Conservation (phyloP, 2,113 vertebrate genomes). For the Lipotes vexillifer region DNA sequence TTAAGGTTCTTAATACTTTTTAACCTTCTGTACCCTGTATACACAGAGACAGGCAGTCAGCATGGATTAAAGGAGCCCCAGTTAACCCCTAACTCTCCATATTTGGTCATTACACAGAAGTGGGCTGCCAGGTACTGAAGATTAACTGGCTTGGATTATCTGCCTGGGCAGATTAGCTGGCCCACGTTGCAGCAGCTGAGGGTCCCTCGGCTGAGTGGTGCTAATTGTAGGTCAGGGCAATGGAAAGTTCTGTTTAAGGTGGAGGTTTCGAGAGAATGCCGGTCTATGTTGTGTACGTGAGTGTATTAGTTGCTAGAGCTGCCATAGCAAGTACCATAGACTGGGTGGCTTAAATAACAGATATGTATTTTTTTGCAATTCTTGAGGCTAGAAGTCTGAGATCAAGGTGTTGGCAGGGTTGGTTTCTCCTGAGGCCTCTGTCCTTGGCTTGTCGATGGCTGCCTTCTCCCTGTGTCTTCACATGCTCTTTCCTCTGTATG, state of each 20-base stretch:
- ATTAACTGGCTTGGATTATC: conserved; percentile 83
- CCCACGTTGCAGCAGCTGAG: not conserved
- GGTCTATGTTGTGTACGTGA: not conserved
- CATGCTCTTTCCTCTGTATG: not conserved
- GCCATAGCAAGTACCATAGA: not conserved
- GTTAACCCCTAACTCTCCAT: conserved; percentile 78
- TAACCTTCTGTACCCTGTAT: conserved; percentile 76
- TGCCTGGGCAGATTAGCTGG: conserved; percentile 54
- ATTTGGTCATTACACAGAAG: conserved; percentile 77
- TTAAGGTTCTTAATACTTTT: conserved; percentile 80
- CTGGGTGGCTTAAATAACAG: not conserved
- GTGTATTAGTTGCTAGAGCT: not conserved
- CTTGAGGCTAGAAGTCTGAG: not conserved
- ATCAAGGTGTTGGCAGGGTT: not conserved
- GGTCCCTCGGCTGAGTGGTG: not conserved
- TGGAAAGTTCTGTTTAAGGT: not conserved
- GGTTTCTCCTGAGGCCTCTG: not conserved
- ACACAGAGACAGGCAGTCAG: conserved; percentile 81
- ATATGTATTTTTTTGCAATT: not conserved
- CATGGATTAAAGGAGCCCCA: conserved; percentile 80
- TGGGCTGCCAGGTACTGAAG: conserved; percentile 80
- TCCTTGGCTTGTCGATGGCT: not conserved
- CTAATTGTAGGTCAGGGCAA: not conserved
- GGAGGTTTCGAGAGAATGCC: not conserved
- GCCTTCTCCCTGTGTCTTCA: not conserved